Percentiles rank a stretch among this genome's conserved stretches.
Conservation (phyloP, 2,888 invertebrate genomes). For the Agrypnus murinus region DNA sequence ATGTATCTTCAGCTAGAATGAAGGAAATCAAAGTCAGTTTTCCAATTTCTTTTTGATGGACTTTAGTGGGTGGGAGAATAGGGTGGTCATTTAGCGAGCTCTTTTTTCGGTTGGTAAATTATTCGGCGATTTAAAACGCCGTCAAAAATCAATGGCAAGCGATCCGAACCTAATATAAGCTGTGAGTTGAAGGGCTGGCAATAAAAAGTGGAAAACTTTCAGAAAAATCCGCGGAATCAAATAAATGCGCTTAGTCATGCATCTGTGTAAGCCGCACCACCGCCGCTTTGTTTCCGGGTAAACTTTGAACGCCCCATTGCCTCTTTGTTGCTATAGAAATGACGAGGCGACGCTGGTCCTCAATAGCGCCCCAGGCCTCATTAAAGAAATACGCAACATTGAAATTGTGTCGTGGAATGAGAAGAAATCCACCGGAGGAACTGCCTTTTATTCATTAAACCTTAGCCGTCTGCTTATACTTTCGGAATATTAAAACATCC, state of each 20-base stretch:
- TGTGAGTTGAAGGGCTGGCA: constrained; percentile 33
- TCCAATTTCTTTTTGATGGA: constrained; percentile 6
- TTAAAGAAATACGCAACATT: constrained; percentile 55
- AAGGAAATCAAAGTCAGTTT: constrained; percentile 21
- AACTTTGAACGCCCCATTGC: constrained; percentile 63
- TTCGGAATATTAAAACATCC: constrained; percentile 50
- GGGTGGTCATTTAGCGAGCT: constrained; percentile 38
- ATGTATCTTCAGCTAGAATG: constrained; percentile 9
- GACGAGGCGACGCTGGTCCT: constrained; percentile 49
- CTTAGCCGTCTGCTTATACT: constrained; percentile 44
- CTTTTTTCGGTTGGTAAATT: constrained; percentile 38
- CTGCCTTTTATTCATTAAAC: constrained; percentile 50
- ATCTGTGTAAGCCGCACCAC: constrained; percentile 60
- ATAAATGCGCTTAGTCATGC: constrained; percentile 64
- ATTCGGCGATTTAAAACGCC: constrained; percentile 39
- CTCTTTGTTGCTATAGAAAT: constrained; percentile 58
- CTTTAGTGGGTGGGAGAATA: constrained; percentile 12
- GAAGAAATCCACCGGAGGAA: constrained; percentile 47
- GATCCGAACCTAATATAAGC: constrained; percentile 51
- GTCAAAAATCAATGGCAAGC: constrained; percentile 41
- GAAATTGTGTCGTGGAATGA: constrained; percentile 53
- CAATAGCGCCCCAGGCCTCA: constrained; percentile 51
- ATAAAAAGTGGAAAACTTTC: constrained; percentile 52
- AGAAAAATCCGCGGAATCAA: constrained; percentile 62
- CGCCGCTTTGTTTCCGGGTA: constrained; percentile 62